phyloP scores from a whole-genome alignment of 2,888 invertebrate genomes.

The Xanthia togata region DNA sequence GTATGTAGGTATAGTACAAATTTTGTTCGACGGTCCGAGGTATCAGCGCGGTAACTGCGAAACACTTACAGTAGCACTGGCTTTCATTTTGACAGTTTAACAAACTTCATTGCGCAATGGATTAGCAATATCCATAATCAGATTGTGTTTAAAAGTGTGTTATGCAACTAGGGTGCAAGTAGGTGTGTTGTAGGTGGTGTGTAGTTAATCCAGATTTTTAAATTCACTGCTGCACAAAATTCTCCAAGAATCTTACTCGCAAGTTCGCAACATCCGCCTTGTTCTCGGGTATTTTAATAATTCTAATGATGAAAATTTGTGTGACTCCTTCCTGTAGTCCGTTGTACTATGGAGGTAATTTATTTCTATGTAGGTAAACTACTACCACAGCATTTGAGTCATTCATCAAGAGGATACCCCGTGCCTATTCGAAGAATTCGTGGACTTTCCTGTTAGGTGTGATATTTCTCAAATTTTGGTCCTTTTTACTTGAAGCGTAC shows the following conservation, averaged over 20 bases:
- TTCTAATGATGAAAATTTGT: neutral
- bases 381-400: neutral
- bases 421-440: neutral
- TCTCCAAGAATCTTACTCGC: too few species aligned
- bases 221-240: neutral
- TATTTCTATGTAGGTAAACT: neutral
- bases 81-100: too few species aligned
- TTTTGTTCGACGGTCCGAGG: neutral
- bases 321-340: neutral
- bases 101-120: too few species aligned
- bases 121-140: too few species aligned
- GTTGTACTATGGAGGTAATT: neutral
- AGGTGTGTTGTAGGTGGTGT: neutral
- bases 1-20: neutral
- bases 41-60: too few species aligned
- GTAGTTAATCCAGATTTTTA: neutral
- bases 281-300: neutral
- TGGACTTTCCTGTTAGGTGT: conserved; percentile 13
- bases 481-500: neutral
- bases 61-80: too few species aligned
- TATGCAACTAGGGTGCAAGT: too few species aligned
- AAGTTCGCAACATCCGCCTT: neutral
- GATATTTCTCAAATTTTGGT: too few species aligned
- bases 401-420: neutral
- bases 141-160: too few species aligned